Percentiles rank a stretch among this genome's conserved stretches.
Conservation (phyloP, 2,888 invertebrate species). For the Phlogophora meticulosa region DNA sequence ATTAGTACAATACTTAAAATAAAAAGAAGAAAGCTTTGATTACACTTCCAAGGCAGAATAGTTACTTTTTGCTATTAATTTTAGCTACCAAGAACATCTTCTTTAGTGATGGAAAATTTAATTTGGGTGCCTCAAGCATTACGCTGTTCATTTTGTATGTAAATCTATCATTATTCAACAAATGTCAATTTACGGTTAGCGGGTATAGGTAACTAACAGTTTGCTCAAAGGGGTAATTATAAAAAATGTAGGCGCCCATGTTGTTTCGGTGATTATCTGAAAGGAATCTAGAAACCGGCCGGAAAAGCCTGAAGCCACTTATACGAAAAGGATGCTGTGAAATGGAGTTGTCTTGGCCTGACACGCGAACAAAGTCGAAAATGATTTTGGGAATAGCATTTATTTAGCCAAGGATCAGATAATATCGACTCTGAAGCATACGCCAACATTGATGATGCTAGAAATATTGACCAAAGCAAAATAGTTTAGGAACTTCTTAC, state of each 20-base stretch:
- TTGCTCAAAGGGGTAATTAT: neutral
- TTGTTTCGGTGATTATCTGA: constrained; percentile 73
- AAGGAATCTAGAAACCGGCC: constrained; percentile 37
- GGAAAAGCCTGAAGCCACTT: constrained; percentile 50
- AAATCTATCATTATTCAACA: constrained; percentile 9
- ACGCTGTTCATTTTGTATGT: constrained; percentile 18
- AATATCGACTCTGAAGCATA: constrained; percentile 24
- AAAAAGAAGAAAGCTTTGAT: neutral
- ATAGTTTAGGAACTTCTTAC: neutral
- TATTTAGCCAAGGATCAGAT: constrained; percentile 50
- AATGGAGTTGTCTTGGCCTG: neutral
- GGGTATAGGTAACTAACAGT: constrained; percentile 13
- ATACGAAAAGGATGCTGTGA: constrained; percentile 53
- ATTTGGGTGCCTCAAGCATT: constrained; percentile 18
- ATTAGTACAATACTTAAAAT: too few relatives aligned
- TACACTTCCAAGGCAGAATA: neutral
- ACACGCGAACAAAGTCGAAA: constrained; percentile 54
- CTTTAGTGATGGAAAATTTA: constrained; percentile 21
- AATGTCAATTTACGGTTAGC: constrained; percentile 20
- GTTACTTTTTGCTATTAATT: constrained; percentile 25
- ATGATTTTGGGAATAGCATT: constrained; percentile 60
- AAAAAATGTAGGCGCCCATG: constrained; percentile 68
- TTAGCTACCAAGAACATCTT: constrained; percentile 17
- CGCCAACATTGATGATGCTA: neutral
- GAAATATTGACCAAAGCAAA: constrained; percentile 13